Evolutionary conservation across 1,140 invertebrate species (phyloP).

Genomic region (Thaumetopoea pityocampa): DNA sequence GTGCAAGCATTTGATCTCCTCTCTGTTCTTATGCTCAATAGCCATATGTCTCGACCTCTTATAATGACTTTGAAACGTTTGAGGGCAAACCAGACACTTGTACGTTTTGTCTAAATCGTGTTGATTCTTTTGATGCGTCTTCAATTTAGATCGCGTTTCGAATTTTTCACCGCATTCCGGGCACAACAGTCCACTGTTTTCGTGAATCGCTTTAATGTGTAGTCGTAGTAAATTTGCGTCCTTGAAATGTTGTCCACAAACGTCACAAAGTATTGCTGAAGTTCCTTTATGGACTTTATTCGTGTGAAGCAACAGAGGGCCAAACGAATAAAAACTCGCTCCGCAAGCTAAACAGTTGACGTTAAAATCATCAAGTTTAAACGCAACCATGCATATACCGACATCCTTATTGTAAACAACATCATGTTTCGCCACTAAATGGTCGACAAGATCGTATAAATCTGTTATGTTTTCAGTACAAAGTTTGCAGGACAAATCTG

Average conservation of each 20-base stretch:
- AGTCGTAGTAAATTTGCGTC: conserved; percentile 36
- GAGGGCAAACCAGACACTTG: conserved; percentile 48
- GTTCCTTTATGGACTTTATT: conserved; percentile 63
- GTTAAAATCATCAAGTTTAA: conserved; percentile 50
- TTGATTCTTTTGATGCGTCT: conserved; percentile 56
- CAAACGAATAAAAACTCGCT: conserved; percentile 54
- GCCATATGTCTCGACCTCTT: conserved; percentile 59
- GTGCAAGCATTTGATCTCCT: conserved; percentile 55
- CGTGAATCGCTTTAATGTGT: conserved; percentile 54
- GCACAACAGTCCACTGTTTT: conserved; percentile 46
- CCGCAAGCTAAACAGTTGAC: conserved; percentile 50
- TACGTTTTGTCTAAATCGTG: conserved; percentile 56
- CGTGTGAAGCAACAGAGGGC: conserved; percentile 55
- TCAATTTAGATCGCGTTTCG: conserved; percentile 46
- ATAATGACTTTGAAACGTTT: conserved; percentile 55
- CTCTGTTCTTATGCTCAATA: conserved; percentile 52
- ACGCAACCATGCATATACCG: conserved; percentile 52
- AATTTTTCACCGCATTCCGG: conserved; percentile 59
- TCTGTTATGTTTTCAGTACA: conserved; percentile 42
- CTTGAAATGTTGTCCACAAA: conserved; percentile 63
- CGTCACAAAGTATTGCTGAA: conserved; percentile 53
- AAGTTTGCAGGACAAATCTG: conserved; percentile 48
- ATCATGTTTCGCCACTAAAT: conserved; percentile 45
- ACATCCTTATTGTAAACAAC: conserved; percentile 55
- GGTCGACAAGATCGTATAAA: conserved; percentile 55